A percentile compares a stretch with the other conserved stretches of the same genome.
phyloP scores from a whole-genome alignment of 2,797 vertebrate species.

The Neoniphon sammara region DNA sequence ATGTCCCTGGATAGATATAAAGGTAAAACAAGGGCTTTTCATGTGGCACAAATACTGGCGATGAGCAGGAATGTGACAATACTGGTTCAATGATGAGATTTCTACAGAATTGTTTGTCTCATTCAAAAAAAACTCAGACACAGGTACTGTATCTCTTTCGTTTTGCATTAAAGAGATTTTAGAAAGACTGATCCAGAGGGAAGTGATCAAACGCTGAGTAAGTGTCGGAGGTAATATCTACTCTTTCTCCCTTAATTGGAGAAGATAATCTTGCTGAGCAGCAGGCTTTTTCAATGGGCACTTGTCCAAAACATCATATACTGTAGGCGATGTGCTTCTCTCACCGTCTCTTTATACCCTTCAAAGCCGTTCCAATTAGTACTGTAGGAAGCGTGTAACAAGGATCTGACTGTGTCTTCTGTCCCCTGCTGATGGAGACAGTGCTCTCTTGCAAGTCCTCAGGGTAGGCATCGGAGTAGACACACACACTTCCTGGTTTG shows the following conservation, averaged over 20 bases:
- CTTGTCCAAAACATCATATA: slow-evolving; percentile 22
- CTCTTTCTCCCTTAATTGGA: slow-evolving; percentile 5
- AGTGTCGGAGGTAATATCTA: too few species aligned
- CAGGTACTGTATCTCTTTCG: neutral
- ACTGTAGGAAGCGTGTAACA: slow-evolving; percentile 43
- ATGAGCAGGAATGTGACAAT: neutral
- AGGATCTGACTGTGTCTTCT: slow-evolving; percentile 47
- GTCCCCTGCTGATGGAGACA: slow-evolving; percentile 42
- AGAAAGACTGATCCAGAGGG: neutral
- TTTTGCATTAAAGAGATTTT: neutral
- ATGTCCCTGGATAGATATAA: neutral
- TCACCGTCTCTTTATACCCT: slow-evolving; percentile 24
- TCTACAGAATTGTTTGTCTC: too few species aligned
- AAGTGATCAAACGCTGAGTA: neutral
- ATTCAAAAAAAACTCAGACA: neutral
- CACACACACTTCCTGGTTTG: slow-evolving; percentile 29
- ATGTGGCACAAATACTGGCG: neutral
- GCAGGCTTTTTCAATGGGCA: slow-evolving; percentile 32
- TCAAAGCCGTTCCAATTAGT: slow-evolving; percentile 62
- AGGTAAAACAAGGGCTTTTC: neutral
- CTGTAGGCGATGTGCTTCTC: slow-evolving; percentile 20
- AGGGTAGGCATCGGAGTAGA: slow-evolving; percentile 47
- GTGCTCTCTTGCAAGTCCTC: slow-evolving; percentile 42
- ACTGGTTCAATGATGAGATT: too few species aligned
- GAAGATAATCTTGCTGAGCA: slow-evolving; percentile 31